A percentile compares a stretch with the other conserved stretches of the same genome.
Evolutionary conservation across 2,797 vertebrate species (phyloP).

Genomic region (Diglossa cyanea): DNA sequence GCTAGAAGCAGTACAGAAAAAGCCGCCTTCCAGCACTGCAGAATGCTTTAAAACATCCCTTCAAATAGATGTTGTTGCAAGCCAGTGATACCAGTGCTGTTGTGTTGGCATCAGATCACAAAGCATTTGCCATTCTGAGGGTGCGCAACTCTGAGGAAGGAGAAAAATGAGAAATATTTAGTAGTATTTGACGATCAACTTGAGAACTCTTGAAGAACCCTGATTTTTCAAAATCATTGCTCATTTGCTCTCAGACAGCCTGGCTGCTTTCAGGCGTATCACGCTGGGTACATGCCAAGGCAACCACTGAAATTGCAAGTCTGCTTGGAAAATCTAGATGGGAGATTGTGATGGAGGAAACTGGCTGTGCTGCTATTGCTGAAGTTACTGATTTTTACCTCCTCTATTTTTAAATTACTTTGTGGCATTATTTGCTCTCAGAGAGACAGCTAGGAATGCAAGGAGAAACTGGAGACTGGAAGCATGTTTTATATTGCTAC

Average conservation of each 20-base stretch:
- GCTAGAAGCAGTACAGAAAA: slow-evolving; percentile 18
- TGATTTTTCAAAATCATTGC: not conserved
- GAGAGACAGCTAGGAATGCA: not conserved
- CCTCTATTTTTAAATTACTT: not conserved
- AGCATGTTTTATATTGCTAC: not conserved
- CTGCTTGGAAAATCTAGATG: not conserved
- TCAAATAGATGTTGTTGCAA: not conserved
- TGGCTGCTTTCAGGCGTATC: not conserved
- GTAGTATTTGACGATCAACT: not conserved
- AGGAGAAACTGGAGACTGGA: not conserved
- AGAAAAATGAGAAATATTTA: not conserved
- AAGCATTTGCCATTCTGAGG: not conserved
- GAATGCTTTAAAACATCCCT: not conserved
- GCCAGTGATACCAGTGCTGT: not conserved
- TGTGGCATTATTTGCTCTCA: not conserved
- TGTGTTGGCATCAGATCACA: not conserved
- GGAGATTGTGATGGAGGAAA: not conserved
- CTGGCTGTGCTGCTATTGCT: not conserved
- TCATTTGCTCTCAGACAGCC: not conserved
- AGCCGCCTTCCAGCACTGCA: not conserved
- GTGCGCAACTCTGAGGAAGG: not conserved
- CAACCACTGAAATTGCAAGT: not conserved
- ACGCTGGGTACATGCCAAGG: not conserved
- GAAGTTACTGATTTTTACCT: slow-evolving; percentile 41
- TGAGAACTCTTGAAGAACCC: not conserved